Percentiles rank a stretch among this genome's conserved stretches.
Evolutionary conservation across 2,113 vertebrate genomes (phyloP).

Genomic region (Tor tambroides): DNA sequence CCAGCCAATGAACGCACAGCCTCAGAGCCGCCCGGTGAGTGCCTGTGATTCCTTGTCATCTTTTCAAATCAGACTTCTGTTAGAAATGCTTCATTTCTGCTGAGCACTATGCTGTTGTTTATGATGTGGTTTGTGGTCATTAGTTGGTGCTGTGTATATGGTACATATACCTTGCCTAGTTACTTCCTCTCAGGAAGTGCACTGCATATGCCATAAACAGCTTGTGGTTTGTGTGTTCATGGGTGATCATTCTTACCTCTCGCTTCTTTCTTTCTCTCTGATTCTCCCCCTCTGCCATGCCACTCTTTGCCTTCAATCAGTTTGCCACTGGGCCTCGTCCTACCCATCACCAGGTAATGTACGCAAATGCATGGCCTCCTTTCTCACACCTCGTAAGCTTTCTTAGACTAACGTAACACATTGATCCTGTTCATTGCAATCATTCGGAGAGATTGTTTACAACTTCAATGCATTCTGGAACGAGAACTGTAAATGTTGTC

Average conservation of each 20-base stretch:
- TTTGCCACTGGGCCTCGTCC: slow-evolving; percentile 64
- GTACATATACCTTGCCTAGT: not conserved
- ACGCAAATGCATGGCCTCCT: slow-evolving; percentile 9
- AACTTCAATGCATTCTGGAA: not conserved
- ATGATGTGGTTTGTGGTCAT: slow-evolving; percentile 6
- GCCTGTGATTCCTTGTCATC: not conserved
- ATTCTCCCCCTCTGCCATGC: slow-evolving; percentile 29
- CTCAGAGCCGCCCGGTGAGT: slow-evolving; percentile 96
- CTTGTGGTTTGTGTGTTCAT: slow-evolving; percentile 39
- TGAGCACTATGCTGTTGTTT: slow-evolving; percentile 18
- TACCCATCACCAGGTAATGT: slow-evolving; percentile 65
- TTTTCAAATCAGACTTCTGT: not conserved
- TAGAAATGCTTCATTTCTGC: not conserved
- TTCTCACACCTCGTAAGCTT: slow-evolving; percentile 5
- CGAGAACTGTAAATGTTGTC: not conserved
- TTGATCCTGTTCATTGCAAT: not conserved
- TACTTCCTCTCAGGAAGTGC: slow-evolving; percentile 3
- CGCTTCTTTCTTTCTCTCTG: slow-evolving; percentile 15
- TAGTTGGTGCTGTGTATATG: slow-evolving; percentile 2
- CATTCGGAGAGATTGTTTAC: not conserved
- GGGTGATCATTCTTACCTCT: slow-evolving; percentile 37
- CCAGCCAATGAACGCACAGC: slow-evolving; percentile 96
- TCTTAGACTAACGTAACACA: not conserved
- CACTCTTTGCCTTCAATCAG: slow-evolving; percentile 45
- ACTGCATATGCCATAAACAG: slow-evolving; percentile 10